Base-by-base conservation (phyloP, 2,797 vertebrate species). In the Siniperca obscura region DNA sequence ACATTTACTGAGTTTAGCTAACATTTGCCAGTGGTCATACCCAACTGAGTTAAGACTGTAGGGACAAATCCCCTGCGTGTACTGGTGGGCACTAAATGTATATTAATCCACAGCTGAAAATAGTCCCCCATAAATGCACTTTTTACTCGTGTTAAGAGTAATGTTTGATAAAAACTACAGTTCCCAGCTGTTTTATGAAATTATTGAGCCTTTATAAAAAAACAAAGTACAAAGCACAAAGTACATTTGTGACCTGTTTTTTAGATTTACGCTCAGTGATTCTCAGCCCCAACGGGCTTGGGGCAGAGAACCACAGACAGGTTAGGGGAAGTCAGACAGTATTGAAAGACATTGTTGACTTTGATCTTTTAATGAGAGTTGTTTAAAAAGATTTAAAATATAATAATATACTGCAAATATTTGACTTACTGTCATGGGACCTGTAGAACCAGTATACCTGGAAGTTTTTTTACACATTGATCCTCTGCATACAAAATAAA, bases 401-500 rank as follows among this genome's bases (percentile, higher is more conserved):
- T 19, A n/a, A 52, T 25, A 74, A 30, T 19, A 25, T 13, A 27
- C 50, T n/a, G 4, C 27, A 25, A 42, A 44, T 53, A 19, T 66
- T 34, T 70, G 21, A 38, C 4, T 56, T 17, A n/a, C 16, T 75
- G 30, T 69, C 4, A 64, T 22, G 13, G 53, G 27, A 53, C 40
- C 19, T 19, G 44, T 40, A 46, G 61, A 46, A 44, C 2, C 25
- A 9, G n/a, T 36, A 34, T 21, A 57, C 22, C 68, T 70, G 56
- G 17, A 59, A 25, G 22, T 55, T 30, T 36, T 19, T 36, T 75
- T 70, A 64, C 25, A 62, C n/a, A 40, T 79, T 30, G 72, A 34
- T 74, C 55, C 16, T 74, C 25, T 21, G 17, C 65, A 65, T 12
- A 65, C 30, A 1, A 40, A 75, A 30, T 55, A 16, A 70, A 79